Base-by-base conservation (phyloP, 2,113 vertebrate species). In the Cephalopterus ornatus region DNA sequence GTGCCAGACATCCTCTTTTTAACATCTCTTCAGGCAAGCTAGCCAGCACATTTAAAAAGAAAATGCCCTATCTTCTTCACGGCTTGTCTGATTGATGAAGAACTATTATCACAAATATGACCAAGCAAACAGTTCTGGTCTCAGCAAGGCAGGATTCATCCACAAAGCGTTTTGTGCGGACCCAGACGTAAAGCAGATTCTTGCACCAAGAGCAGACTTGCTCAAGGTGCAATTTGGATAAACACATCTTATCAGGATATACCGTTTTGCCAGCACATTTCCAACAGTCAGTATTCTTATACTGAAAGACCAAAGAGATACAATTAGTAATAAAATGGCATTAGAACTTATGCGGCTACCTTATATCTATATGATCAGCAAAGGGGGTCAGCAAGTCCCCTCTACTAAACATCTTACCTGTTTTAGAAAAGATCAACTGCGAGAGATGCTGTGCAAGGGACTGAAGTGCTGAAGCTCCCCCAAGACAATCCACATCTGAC, bases 361-460 rank as follows among this genome's bases (percentile, higher is more conserved):
- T 61, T 59, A 0, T 10, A 71, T 12, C 56, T 27, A 5, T 17
- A n/a, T 10, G 14, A 66, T 28, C 42, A 91, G 66, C 83, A 67
- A 66, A 75, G 5, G 5, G 21, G 21, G 8, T 37, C 61, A 78
- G 37, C 56, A 83, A 85, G 35, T 14, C 24, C 32, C 14, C 37
- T 75, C 75, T 49, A 44, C 27, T 15, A 10, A 74, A 15, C 28
- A 77, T 21, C 78, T 97, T 84, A 99, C 99, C 99, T 95, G 95
- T 83, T 59, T 97, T 97, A 72, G 98, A 98, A 88, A 99, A 99
- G 37, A 99, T 95, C 44, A 99, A 96, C 3, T 98, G 96, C 3
- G 98, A 99, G 72, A 99, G 98, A 78, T 99, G 99, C 78, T 99
- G 98, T 6, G 99, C 98, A n/a, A 99, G 98, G 3, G 90, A 97